Base-by-base conservation (phyloP, 2,797 vertebrate genomes). In the Ambastaia sidthimunki region DNA sequence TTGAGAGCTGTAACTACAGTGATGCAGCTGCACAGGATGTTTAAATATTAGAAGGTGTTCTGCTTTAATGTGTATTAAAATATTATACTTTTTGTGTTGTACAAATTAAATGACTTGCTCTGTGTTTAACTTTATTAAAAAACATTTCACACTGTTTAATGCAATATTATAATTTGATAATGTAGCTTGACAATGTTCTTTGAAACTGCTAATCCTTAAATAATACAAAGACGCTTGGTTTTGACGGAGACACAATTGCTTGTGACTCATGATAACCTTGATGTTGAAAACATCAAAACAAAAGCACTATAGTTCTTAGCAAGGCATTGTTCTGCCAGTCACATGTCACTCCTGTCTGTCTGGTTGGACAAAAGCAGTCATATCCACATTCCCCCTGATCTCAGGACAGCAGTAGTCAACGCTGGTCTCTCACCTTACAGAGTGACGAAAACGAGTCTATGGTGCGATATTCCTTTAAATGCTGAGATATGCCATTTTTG, bases 401-500 rank as follows among this genome's bases (percentile, higher is more conserved):
- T 70, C 66, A 60, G 66, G 16, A 70, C 25, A 34, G 41, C 41
- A 5, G n/a, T 10, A 63, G 68, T 68, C 34, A n/a, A 70, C 41
- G 13, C 3, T 9, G 48, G 19, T 50, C 44, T 62, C 19, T 71
- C 19, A 44, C n/a, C 18, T 41, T 68, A 60, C 59, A 71, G 44
- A 71, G 28, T 41, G 3, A 6, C 67, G 37, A 67, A 74, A 68
- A 60, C 54, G 34, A 84, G 90, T 82, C 79, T 84, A 86, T 89
- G 85, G 83, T 81, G 80, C 90, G 5, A 71, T 92, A 90, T 83
- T 78, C 89, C 89, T 89, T 71, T 69, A 85, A 81, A 82, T 85
- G 84, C 83, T 84, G 84, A 90, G 77, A 87, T 87, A 84, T 10
- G 86, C 88, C 89, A 85, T 87, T 85, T 90, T 81, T 88, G 87